Evolutionary conservation across 2,113 vertebrate genomes (phyloP), one percentile per base, ranked within the genome.

Genomic region (Malurus cyaneus): DNA sequence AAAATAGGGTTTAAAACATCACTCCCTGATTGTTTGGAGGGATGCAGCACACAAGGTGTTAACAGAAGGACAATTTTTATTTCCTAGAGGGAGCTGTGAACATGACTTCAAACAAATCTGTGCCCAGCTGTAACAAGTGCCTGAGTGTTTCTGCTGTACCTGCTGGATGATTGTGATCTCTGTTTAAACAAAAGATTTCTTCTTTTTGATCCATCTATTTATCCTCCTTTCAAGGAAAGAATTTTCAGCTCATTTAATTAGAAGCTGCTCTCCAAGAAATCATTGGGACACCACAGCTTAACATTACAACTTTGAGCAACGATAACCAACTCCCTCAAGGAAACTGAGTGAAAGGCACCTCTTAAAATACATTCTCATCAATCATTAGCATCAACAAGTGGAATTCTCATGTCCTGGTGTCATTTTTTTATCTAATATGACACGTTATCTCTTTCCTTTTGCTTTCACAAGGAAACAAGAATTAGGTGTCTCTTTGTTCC

Each of bases 171-270:
- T 44, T 83, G 60, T 73, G 66, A 91, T 94, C 82, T 93, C 71
- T 78, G 26, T 74, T 93, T 86, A 86, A 96, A 96, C 67, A 93
- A 86, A 93, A 83, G 42, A 80, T 80, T 57, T 73, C 24, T 93
- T 57, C 67, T 49, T 88, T 91, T 80, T 67, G 59, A 93, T 86
- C 91, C 36, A 61, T 44, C 67, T 88, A n/a, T 93, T 91, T 95
- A 56, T 77, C 56, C 39, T 77, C 24, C 23, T 54, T 91, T 90
- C 83, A 74, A 1, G 71, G 61, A 36, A 74, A 69, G 72, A 80
- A 80, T 59, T 92, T 56, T 67, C 72, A 74, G 61, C 49, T 92
- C 57, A 52, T 71, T 80, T 78, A 80, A 86, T 90, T 64, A 83
- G 42, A 88, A 88, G 21, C 77, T 56, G 29, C 60, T 95, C 36